Evolutionary conservation across 2,888 invertebrate genomes (phyloP).

Genomic region (Sinohyriopsis cumingii): DNA sequence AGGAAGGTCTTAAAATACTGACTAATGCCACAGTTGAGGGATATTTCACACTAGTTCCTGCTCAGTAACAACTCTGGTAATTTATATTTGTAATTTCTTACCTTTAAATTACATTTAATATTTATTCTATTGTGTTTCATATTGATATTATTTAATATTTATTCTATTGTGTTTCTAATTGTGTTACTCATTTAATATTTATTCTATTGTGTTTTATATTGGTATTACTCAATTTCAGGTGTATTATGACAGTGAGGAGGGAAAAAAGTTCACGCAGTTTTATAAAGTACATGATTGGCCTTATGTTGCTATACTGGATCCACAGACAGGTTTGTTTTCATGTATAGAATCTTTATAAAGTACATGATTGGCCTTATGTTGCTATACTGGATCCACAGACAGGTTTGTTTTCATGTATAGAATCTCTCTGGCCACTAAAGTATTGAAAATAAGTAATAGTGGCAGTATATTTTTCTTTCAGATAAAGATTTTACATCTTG

Average conservation of each 20-base stretch:
- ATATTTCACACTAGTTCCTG: too few relatives aligned
- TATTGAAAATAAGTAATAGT: too few relatives aligned
- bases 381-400: constrained; percentile 81
- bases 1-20: too few relatives aligned
- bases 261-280: constrained; percentile 79
- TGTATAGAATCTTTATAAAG: constrained; percentile 74
- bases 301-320: constrained; percentile 80
- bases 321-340: constrained; percentile 76
- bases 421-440: not conserved
- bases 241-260: constrained; percentile 77
- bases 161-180: not conserved
- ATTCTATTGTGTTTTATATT: not conserved
- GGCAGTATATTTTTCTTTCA: not conserved
- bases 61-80: too few relatives aligned
- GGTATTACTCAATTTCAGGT: constrained; percentile 55
- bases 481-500: not conserved
- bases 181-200: too few relatives aligned
- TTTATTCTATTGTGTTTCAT: not conserved
- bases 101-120: too few relatives aligned
- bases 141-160: not conserved
- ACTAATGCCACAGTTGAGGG: too few relatives aligned
- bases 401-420: constrained; percentile 67
- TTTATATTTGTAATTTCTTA: too few relatives aligned
- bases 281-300: constrained; percentile 79
- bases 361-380: constrained; percentile 78